Evolutionary conservation across 2,888 invertebrate genomes (phyloP).

Genomic region (Esperia sulphurella): DNA sequence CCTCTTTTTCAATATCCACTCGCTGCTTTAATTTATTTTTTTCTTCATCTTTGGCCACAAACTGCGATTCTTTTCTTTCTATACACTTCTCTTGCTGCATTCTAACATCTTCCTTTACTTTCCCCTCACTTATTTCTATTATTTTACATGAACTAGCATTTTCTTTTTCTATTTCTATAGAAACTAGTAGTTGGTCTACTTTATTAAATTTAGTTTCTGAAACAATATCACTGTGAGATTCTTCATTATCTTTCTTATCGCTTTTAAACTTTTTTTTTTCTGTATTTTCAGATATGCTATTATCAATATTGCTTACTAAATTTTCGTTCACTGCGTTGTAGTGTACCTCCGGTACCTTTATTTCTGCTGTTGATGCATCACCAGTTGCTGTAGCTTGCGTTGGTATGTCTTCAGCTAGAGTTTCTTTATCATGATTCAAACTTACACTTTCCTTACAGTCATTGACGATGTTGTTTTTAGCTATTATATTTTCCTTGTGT

Average conservation of each 20-base stretch:
- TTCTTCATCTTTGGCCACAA: too few species aligned
- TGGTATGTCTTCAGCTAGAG: not conserved
- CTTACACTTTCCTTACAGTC: slow-evolving; percentile 9
- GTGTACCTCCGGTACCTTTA: not conserved
- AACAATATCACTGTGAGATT: not conserved
- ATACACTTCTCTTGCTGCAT: not conserved
- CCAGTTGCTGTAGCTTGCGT: not conserved
- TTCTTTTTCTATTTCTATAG: not conserved
- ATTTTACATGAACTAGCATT: slow-evolving; percentile 5
- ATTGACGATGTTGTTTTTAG: slow-evolving; percentile 20
- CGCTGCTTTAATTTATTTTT: too few species aligned
- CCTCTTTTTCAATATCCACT: too few species aligned
- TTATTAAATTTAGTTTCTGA: not conserved
- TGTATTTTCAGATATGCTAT: not conserved
- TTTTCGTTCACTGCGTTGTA: too few species aligned
- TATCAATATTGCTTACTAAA: not conserved
- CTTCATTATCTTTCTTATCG: not conserved
- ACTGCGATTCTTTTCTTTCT: too few species aligned
- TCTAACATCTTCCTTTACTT: not conserved
- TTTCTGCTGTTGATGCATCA: not conserved
- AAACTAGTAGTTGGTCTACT: not conserved
- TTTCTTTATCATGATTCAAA: not conserved
- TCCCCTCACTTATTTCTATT: not conserved
- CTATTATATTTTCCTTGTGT: slow-evolving; percentile 30
- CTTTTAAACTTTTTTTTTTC: not conserved